These are phyloP conservation scores for Oceanodroma leucorhoa DNA, from an alignment of 2,797 vertebrate species.

Conservation along the genomic window DNA sequence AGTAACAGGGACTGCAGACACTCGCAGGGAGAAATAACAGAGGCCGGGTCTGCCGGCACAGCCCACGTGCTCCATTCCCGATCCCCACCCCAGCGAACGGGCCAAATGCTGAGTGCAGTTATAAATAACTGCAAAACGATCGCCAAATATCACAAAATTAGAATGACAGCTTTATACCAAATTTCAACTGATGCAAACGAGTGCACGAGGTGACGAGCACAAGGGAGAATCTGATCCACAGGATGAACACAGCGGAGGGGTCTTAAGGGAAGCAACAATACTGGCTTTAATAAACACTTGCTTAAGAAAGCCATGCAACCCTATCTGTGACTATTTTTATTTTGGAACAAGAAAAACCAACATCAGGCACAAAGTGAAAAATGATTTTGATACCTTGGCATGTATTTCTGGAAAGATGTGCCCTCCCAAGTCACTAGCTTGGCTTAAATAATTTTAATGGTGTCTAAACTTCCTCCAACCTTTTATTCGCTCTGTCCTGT, in stretches of 20 bases:
- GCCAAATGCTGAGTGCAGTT: fast-evolving
- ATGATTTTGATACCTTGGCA: background rate
- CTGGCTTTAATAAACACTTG: background rate
- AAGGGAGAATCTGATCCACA: fast-evolving
- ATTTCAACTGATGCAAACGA: fast-evolving
- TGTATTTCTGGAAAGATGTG: background rate
- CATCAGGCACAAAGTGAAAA: background rate
- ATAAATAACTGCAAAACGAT: background rate
- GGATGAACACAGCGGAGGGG: fast-evolving
- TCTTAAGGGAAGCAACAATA: background rate
- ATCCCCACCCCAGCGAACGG: fast-evolving
- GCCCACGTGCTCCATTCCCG: fast-evolving
- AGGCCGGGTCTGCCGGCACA: fast-evolving
- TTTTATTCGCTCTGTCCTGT: background rate
- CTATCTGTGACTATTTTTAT: background rate
- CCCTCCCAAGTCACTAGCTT: background rate
- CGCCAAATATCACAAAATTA: fast-evolving
- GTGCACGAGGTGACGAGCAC: background rate
- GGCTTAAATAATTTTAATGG: background rate
- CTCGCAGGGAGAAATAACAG: background rate
- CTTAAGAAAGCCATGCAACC: background rate
- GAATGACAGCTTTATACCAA: background rate
- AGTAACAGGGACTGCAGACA: background rate
- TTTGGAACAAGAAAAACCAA: background rate
- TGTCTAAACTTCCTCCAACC: background rate